Conservation (phyloP, 2,113 vertebrate species). For the Mohoua ochrocephala region DNA sequence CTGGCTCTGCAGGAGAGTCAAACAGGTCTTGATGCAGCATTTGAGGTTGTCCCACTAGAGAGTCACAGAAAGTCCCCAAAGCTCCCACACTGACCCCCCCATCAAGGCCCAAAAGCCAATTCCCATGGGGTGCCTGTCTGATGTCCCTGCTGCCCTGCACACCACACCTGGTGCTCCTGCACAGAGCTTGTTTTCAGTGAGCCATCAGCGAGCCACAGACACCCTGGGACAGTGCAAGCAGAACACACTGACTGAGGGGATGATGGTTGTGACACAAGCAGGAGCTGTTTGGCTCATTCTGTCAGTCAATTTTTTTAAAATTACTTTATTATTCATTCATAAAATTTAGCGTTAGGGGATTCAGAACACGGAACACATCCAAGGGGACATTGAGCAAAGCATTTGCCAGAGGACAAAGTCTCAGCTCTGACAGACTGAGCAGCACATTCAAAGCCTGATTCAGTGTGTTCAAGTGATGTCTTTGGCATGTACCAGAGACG, state of each 20-base stretch:
- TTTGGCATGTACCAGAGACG: not conserved
- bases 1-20: not conserved
- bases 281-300: not conserved
- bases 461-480: not conserved
- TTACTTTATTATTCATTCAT: not conserved
- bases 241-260: not conserved
- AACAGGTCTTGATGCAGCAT: not conserved
- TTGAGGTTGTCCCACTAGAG: accelerated
- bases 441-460: not conserved
- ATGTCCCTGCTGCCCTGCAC: not conserved
- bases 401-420: not conserved
- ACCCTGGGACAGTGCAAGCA: accelerated
- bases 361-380: not conserved
- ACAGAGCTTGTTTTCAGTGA: not conserved
- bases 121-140: not conserved
- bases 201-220: not conserved
- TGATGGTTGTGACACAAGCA: not conserved
- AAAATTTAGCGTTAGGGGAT: not conserved
- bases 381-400: not conserved
- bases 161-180: accelerated
- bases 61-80: not conserved
- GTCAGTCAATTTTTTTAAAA: not conserved
- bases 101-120: not conserved
- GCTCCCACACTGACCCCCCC: not conserved
- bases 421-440: not conserved